Evolutionary conservation across 2,113 vertebrate genomes (phyloP), one percentile per base, ranked within the genome.

Genomic region (Eurypyga helias): DNA sequence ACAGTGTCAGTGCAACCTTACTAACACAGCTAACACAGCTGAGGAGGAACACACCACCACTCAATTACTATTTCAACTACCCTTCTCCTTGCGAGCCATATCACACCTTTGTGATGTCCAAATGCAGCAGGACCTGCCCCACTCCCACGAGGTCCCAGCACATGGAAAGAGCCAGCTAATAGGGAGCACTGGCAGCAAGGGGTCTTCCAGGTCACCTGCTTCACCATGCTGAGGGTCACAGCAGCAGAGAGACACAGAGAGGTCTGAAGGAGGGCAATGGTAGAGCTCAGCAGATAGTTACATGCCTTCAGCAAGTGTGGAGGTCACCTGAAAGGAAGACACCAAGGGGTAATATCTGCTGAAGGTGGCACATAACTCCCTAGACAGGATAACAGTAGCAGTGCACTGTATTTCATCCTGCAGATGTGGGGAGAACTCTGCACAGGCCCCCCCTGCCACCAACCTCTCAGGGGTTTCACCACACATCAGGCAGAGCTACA

Each of bases 301-400:
- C 18, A 69, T 52, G 8, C 33, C 26, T 55, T 86, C 6, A 10
- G 49, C 45, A 45, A 51, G 15, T 9, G 33, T 7, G 7, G 67
- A 26, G 49, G 36, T 20, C 26, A 61, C 7, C 31, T 21, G 33
- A 26, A 41, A 48, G 13, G 54, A 72, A n/a, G 33, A 26, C 45
- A 34, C 12, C 18, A 11, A 14, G 1, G n/a, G 16, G 11, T 14
- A 46, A 2, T 36, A 4, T 23, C 62, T 41, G 84, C 60, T 41
- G 49, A 45, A 70, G 64, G 64, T 33, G 31, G 6, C 31, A 26
- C 5, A n/a, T 60, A 26, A 46, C 4, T 5, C 41, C 34, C 34
- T 57, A 41, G 58, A 2, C 9, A 62, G 31, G 31, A 12, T 2
- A 12, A 34, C 2, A 5, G 13, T 2, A 41, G 62, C 1, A 3